Evolutionary conservation across 2,113 vertebrate species (phyloP), one percentile per base, ranked within the genome.

Genomic region (Siphamia tubifer): DNA sequence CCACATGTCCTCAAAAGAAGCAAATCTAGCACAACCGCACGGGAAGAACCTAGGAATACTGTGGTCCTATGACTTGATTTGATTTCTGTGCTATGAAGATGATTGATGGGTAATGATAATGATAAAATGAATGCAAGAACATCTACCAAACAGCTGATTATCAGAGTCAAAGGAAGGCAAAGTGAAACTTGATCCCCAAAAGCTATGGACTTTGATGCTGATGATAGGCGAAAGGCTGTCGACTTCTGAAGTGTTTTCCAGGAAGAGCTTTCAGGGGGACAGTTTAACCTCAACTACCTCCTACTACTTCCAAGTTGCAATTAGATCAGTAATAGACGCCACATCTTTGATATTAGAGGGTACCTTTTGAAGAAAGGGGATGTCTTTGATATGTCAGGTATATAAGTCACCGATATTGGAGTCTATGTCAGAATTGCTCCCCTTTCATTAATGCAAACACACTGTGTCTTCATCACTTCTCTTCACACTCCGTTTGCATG

Each of bases 401-500:
- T 52, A 75, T 73, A 68, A 77, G 58, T 74, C 77, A 68, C 42
- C 30, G 56, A 51, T 39, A 39, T 42, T 3, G 3, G 5, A 51
- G 48, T 52, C 51, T 72, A 4, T 17, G 8, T 20, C 48, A 30
- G 47, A 53, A 35, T n/a, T 3, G 28, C 40, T 81, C 54, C 77
- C 67, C 74, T 89, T 42, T 89, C 78, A 89, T 89, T 85, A 87
- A 77, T 73, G 52, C 44, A 67, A 16, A 79, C 76, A 83, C 84
- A 54, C 65, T 77, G 25, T 32, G 38, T 64, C 34, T 51, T n/a
- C 21, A 12, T 53, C 16, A 6, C 35, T 35, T 58, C 35, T 47
- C 19, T 40, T 71, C 47, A 53, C 38, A 40, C 27, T 19, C 12
- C 0, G 4, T 64, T 21, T 55, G 73, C 12, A 42, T 64, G 73